phyloP scores from a whole-genome alignment of 2,888 invertebrate species.

The Eupeodes luniger region DNA sequence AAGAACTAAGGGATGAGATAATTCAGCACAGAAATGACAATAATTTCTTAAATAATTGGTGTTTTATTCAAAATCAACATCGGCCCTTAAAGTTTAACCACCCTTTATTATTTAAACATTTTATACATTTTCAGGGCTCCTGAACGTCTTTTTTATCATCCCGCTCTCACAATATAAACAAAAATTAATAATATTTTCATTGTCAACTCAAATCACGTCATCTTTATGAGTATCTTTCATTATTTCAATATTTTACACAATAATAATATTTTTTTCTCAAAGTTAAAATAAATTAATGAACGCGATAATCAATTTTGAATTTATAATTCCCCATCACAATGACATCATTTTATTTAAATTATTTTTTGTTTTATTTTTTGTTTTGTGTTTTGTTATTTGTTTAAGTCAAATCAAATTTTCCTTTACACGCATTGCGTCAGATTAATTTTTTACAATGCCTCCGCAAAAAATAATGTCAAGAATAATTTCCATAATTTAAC shows the following conservation, averaged over 20 bases:
- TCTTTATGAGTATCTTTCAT: not conserved
- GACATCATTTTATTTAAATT: constrained; percentile 56
- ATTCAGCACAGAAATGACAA: no score
- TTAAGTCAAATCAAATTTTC: constrained; percentile 12
- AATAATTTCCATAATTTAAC: not conserved
- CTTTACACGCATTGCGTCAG: constrained; percentile 12
- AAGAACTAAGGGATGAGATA: no score
- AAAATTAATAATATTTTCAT: not conserved
- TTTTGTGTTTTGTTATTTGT: constrained; percentile 1
- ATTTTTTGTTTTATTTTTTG: no score
- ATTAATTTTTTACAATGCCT: constrained; percentile 14
- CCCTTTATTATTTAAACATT: no score
- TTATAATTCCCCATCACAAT: constrained; percentile 46
- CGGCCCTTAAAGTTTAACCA: no score
- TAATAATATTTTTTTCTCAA: constrained; percentile 2
- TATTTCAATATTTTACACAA: not conserved
- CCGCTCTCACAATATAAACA: no score
- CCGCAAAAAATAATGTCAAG: constrained; percentile 17
- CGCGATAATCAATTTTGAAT: constrained; percentile 51
- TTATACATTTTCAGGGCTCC: no score
- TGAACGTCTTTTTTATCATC: no score
- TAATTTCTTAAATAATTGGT: no score
- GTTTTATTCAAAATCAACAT: no score
- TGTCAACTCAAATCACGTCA: constrained; percentile 58
- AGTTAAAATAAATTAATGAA: constrained; percentile 16